Percentiles rank a stretch among this genome's conserved stretches.
Evolutionary conservation across 1,140 invertebrate species (phyloP).

Genomic region (Pissodes strobi): DNA sequence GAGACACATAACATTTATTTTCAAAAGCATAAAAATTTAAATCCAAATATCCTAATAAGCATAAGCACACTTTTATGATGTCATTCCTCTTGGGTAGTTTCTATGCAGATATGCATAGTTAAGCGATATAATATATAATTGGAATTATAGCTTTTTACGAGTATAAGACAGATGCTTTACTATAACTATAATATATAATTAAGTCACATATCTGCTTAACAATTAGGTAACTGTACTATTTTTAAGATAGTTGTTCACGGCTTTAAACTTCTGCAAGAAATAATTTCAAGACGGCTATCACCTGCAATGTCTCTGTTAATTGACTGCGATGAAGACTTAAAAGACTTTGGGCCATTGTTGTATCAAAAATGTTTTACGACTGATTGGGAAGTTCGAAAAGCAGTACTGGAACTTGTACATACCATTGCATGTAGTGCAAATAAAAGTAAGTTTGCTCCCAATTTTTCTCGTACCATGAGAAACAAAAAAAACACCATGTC

Average conservation of each 20-base stretch:
- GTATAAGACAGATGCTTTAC: too few relatives aligned
- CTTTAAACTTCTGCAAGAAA: conserved; percentile 2
- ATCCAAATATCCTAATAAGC: too few relatives aligned
- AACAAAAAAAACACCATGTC: not conserved
- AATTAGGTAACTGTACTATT: not conserved
- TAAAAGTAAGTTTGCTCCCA: conserved; percentile 12
- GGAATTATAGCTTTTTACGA: too few relatives aligned
- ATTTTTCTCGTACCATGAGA: not conserved
- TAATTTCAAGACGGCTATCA: conserved; percentile 16
- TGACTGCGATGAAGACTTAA: conserved; percentile 15
- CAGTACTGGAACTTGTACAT: conserved; percentile 4
- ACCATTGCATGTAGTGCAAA: conserved; percentile 21
- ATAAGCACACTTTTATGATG: too few relatives aligned
- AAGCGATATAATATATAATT: too few relatives aligned
- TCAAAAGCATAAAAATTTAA: too few relatives aligned
- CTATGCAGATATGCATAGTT: too few relatives aligned
- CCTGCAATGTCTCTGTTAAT: conserved; percentile 21
- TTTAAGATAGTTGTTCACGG: conserved; percentile 7
- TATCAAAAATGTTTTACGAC: conserved; percentile 25
- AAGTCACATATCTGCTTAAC: not conserved
- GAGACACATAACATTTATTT: too few relatives aligned
- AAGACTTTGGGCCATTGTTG: conserved; percentile 10
- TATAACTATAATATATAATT: too few relatives aligned
- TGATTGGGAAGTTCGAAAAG: conserved; percentile 24
- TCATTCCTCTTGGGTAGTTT: too few relatives aligned